Base-by-base conservation (phyloP, 2,797 vertebrate species). In the Urophycis tenuis region DNA sequence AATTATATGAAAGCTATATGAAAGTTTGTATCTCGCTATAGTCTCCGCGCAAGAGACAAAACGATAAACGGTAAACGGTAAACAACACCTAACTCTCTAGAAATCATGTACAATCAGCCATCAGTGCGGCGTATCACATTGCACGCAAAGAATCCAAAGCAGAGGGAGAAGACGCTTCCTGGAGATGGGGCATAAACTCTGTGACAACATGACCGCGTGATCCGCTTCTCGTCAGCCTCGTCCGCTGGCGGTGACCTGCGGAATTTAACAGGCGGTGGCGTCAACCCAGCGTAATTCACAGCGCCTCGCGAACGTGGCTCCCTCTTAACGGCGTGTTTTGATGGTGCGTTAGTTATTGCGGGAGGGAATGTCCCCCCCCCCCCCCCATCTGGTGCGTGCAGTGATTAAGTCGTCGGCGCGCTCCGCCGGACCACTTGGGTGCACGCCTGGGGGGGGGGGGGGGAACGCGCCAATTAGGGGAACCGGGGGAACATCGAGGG, bases 181-280 rank as follows among this genome's bases (percentile, higher is more conserved):
- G 14, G 1, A 53, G 45, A 53, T 19, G 71, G 75, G 78, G 73
- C 73, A 53, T 77, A 87, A 82, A 89, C 88, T 89, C 81, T 80
- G 89, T 90, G 86, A 84, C 82, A 83, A 74, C 79, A 75, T 87
- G 80, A 74, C 31, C 72, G 79, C 85, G n/a, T 87, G 86, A 91
- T 90, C 78, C 82, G 79, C 88, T 90, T 86, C 79, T 86, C 69
- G 22, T 70, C 75, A 79, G 87, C 87, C 86, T 88, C 87, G 88
- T 91, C 82, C 83, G 87, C 83, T 81, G 87, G 81, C 85, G 78
- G 71, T 88, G 87, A 89, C 87, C 89, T 86, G 84, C 84, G 85
- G 74, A 78, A 82, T 85, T 84, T 86, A 25, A 60, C 22, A 83
- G 78, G 32, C 36, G 15, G 1, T 74, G 76, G 83, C 80, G 82